Evolutionary conservation across 1,140 invertebrate species (phyloP).

Genomic region (Monochamus saltuarius): DNA sequence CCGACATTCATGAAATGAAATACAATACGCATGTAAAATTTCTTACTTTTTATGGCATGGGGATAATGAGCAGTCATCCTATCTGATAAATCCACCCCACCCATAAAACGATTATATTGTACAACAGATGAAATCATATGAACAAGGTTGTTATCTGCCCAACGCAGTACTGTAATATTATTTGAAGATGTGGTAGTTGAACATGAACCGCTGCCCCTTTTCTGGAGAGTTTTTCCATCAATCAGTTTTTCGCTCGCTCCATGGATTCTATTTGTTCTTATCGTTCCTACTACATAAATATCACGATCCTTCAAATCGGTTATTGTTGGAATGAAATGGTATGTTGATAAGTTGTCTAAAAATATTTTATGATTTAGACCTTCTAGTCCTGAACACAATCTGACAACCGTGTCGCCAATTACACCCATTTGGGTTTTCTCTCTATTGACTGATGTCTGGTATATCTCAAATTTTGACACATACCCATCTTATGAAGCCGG

Average conservation of each 20-base stretch:
- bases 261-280: slow-evolving; percentile 3
- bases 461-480: slow-evolving; percentile 42
- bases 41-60: slow-evolving; percentile 26
- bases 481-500: slow-evolving; percentile 23
- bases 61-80: slow-evolving; percentile 33
- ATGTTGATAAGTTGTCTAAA: slow-evolving; percentile 31
- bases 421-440: slow-evolving; percentile 27
- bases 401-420: slow-evolving; percentile 27
- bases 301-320: slow-evolving; percentile 16
- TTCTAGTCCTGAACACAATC: slow-evolving; percentile 23
- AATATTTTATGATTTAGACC: slow-evolving; percentile 29
- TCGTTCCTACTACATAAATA: neutral
- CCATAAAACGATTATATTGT: too few relatives aligned
- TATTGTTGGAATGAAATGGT: slow-evolving; percentile 17
- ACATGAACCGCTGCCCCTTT: slow-evolving; percentile 22
- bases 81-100: slow-evolving; percentile 39
- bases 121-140: slow-evolving; percentile 30
- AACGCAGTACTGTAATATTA: slow-evolving; percentile 24
- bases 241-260: slow-evolving; percentile 12
- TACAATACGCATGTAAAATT: slow-evolving; percentile 35
- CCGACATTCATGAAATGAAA: slow-evolving; percentile 37
- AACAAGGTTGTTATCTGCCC: slow-evolving; percentile 36
- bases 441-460: slow-evolving; percentile 28
- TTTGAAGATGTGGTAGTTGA: slow-evolving; percentile 23
- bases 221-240: slow-evolving; percentile 26